These are phyloP conservation scores for Maccullochella peelii DNA, from an alignment of 2,113 vertebrate genomes.

Conservation along the genomic window DNA sequence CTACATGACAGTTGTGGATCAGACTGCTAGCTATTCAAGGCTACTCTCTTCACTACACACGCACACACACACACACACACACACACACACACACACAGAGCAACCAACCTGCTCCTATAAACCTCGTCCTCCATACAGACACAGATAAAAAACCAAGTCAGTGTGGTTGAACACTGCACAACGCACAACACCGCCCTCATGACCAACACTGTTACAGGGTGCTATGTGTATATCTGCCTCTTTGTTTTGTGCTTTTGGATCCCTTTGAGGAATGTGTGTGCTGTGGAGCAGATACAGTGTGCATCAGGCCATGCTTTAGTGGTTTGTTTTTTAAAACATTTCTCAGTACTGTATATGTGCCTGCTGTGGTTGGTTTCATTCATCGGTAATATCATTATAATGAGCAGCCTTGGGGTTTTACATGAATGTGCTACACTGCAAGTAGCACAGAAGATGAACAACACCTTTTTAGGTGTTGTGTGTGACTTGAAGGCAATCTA, in stretches of 20 bases:
- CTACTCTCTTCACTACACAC: conserved; percentile 44
- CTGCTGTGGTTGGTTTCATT: conserved; percentile 49
- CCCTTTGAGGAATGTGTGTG: conserved; percentile 41
- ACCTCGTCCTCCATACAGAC: conserved; percentile 20
- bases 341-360: conserved; percentile 12
- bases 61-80: conserved; percentile 19
- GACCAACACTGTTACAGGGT: conserved; percentile 11
- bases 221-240: conserved; percentile 16
- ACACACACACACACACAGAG: conserved; percentile 13
- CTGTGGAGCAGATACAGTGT: conserved; percentile 46
- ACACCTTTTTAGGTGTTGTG: conserved; percentile 13
- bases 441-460: conserved; percentile 4
- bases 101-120: conserved; percentile 29
- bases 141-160: not conserved
- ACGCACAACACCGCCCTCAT: not conserved
- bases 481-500: not conserved
- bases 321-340: conserved; percentile 40
- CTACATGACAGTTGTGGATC: conserved; percentile 84
- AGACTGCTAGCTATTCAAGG: conserved; percentile 75
- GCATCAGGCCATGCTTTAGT: conserved; percentile 39
- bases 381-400: conserved; percentile 38
- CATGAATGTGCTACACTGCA: not conserved
- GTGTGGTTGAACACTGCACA: conserved; percentile 6
- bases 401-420: conserved; percentile 50
- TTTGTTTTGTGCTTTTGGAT: not conserved